Base-by-base conservation (phyloP, 2,888 invertebrate genomes). In the Ommatoiulus sabulosus region DNA sequence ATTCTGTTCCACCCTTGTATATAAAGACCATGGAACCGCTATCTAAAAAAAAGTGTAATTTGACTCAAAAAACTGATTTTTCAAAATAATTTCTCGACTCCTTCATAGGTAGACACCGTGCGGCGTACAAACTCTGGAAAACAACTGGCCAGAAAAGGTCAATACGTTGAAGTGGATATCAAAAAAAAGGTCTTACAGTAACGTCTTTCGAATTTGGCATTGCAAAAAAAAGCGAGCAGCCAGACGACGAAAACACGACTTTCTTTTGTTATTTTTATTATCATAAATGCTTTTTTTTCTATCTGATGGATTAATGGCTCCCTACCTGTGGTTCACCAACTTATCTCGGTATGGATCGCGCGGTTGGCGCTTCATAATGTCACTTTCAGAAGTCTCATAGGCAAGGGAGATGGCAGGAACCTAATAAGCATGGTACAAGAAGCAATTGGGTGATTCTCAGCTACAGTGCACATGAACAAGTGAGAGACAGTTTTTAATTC, bases 331-430 rank as follows among this genome's bases (percentile, higher is more conserved):
- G 91, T 94, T 95, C 17, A 96, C 96, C 87, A 96, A 94, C 89
- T 95, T 94, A 91, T 96, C 96, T 48, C 93, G 93, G 85, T 92
- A 90, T 0, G 95, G 94, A 92, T 95, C 94, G 90, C 95, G 94
- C 0, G 96, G 94, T 89, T 92, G 91, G 90, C 94, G 92, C 91
- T 94, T 94, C 96, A 96, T 96, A 91, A 96, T 96, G 92, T 96
- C 95, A 46, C 95, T 93, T 92, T 96, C 96, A 0, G 96, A 94
- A 89, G 92, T 93, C 92, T 96, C 96, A 91, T 96, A 95, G 12
- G 96, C 95, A 63, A 96, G 92, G 0, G 96, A 94, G 90, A 96
- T 95, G 12, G 96, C 96, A 8, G 96, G 96, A 91, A 93, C 92
- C 97, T 97, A 94, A 86, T 86, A 86, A 86, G 86, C 86, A 86